Evolutionary conservation across 2,797 vertebrate species (phyloP), one percentile per base, ranked within the genome.

Genomic region (Hydrolagus colliei): DNA sequence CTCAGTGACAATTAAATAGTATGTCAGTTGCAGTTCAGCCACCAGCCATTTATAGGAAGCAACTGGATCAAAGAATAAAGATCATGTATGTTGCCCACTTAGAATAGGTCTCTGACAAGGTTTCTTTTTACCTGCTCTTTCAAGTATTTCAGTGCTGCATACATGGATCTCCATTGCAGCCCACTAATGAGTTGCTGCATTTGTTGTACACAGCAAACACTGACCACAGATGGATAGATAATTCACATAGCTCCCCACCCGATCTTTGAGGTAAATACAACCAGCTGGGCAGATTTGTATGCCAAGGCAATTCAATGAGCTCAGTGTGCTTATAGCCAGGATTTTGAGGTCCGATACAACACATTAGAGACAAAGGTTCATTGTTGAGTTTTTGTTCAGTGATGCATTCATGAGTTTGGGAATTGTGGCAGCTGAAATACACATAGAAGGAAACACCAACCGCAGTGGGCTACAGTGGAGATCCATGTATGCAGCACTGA

Each of bases 221-320:
- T 76, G 74, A 76, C 8, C 52, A 41, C 74, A 76, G 16, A 76
- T 76, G 18, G 74, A 59, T 59, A 20, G 74, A 59, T 76, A 76
- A 59, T 76, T 76, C 74, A 76, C 41, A 76, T 59, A 52, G 41
- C 59, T 59, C 18, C 41, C 74, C 74, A 76, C 41, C 41, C 41
- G 4, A 16, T 4, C 74, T 76, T 59, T 59, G 16, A 59, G 18
- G 16, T 76, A 76, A 76, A 59, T 76, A 52, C 32, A 76, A 76
- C 74, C 74, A 76, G 74, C 74, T 76, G 74, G 41, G 18, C 59
- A n/a, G 20, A 59, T 76, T 59, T 76, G 8, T 59, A 59, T 76
- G 74, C 74, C 74, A 76, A 59, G 41, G 74, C 74, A 16, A 76
- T 76, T 76, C 27, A 76, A 10, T 14, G 20, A 76, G 10, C 41